A percentile compares a stretch with the other conserved stretches of the same genome.
phyloP scores from a whole-genome alignment of 2,888 invertebrate genomes.

The Fragum whitleyi region DNA sequence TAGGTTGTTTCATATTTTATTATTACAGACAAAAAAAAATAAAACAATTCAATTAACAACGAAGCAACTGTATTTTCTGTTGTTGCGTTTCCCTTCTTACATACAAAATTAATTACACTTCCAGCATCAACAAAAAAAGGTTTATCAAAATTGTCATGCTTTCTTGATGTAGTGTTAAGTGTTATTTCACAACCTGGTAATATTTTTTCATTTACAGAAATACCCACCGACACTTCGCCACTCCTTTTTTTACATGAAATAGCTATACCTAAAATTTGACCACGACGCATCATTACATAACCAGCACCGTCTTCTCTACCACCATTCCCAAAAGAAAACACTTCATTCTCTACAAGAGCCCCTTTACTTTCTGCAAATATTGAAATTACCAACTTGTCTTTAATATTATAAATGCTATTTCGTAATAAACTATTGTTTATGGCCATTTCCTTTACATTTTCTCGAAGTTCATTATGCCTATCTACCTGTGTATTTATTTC shows the following conservation, averaged over 20 bases:
- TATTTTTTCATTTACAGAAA: constrained; percentile 38
- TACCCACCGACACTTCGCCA: constrained; percentile 40
- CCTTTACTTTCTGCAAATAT: constrained; percentile 43
- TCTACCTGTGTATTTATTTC: constrained; percentile 35
- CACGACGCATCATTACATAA: constrained; percentile 50
- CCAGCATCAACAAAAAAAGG: constrained; percentile 43
- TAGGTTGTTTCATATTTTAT: constrained; percentile 49
- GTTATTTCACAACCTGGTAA: constrained; percentile 41
- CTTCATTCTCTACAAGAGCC: constrained; percentile 32
- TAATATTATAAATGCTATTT: constrained; percentile 37
- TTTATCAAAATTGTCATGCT: constrained; percentile 41
- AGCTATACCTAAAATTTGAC: constrained; percentile 37
- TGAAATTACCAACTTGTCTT: constrained; percentile 30
- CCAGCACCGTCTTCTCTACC: constrained; percentile 42
- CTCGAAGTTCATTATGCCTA: constrained; percentile 22
- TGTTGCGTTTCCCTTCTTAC: constrained; percentile 34
- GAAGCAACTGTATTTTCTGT: constrained; percentile 46
- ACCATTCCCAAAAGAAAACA: constrained; percentile 45
- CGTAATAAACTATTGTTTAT: constrained; percentile 28
- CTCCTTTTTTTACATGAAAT: constrained; percentile 29
- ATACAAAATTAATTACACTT: constrained; percentile 45
- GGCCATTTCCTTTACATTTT: constrained; percentile 14
- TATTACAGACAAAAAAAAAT: constrained; percentile 25
- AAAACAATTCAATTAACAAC: constrained; percentile 39
- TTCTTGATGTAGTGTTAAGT: constrained; percentile 46